A percentile compares a stretch with the other conserved stretches of the same genome.
Evolutionary conservation across 2,797 vertebrate genomes (phyloP).

Genomic region (Urophycis tenuis): DNA sequence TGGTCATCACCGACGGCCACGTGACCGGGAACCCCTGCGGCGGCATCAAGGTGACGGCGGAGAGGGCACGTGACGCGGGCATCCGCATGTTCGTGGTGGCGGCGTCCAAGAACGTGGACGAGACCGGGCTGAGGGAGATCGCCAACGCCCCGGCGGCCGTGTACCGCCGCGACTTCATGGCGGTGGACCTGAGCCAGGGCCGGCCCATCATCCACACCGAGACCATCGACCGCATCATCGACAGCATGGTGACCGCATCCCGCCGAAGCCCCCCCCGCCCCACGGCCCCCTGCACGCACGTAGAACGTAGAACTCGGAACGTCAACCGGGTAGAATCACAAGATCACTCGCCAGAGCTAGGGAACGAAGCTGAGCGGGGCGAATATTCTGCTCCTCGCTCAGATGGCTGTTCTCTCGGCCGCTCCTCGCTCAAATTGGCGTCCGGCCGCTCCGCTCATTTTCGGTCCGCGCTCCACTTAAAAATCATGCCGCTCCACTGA

Average conservation of each 20-base stretch:
- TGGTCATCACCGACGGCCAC: slow-evolving; percentile 93
- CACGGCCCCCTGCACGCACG: too few species aligned
- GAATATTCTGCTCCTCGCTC: too few species aligned
- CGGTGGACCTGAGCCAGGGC: slow-evolving; percentile 64
- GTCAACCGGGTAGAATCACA: neutral
- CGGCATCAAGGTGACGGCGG: slow-evolving; percentile 81
- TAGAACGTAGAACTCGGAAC: neutral
- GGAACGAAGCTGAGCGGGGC: too few species aligned
- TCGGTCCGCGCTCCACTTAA: too few species aligned
- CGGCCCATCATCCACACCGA: slow-evolving; percentile 32
- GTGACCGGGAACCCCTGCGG: slow-evolving; percentile 84
- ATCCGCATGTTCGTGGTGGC: slow-evolving; percentile 84
- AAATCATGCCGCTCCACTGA: too few species aligned
- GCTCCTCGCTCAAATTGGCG: too few species aligned
- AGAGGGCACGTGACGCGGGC: slow-evolving; percentile 74
- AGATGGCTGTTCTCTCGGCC: too few species aligned
- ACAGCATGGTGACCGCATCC: slow-evolving; percentile 78
- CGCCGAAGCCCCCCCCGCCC: neutral
- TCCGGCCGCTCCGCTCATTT: too few species aligned
- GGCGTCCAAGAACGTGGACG: slow-evolving; percentile 72
- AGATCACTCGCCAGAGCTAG: too few species aligned
- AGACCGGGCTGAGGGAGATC: slow-evolving; percentile 80
- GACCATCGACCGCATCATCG: slow-evolving; percentile 84
- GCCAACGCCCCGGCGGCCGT: slow-evolving; percentile 78
- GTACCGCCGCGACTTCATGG: slow-evolving; percentile 76